Evolutionary conservation across 2,888 invertebrate genomes (phyloP), one percentile per base, ranked within the genome.

Genomic region (Agrenia bidenticulata): DNA sequence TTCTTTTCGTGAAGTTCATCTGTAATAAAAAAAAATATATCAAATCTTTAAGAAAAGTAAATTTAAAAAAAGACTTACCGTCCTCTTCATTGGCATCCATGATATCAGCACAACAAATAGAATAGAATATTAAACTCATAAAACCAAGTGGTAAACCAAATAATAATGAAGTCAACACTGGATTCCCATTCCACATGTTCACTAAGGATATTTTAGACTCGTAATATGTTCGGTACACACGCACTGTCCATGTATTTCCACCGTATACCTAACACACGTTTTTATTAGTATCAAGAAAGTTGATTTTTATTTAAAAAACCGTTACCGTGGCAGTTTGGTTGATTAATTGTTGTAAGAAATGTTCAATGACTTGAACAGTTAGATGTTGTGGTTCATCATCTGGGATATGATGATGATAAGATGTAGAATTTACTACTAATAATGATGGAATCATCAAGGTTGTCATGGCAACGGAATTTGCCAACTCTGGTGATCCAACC

Each of bases 81-180:
- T 90, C 90, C 61, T 90, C 90, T 63, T 92, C 93, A 53, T 90
- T 89, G 1, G 92, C 92, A 79, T 95, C 96, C 73, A 95, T 82
- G 77, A 97, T 93, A 80, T 98, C 97, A 60, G 94, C 90, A 79
- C 97, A 98, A 81, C 94, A 98, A 70, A 96, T 89, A 1, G 95
- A 94, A 80, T 98, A 98, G 79, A 94, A 88, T 77, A 99, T 96
- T 21, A 98, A 86, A 23, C 92, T 89, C 21, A 99, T 85, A 79
- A 99, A 96, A 39, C 94, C 92, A 50, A 94, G 83, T 0, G 98
- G 98, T 66, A 98, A 84, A 1, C 97, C 96, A 80, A 99, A 95
- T 59, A 99, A 85, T 2, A 98, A 88, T 32, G 93, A 85, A 2
- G 96, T 95, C 67, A 99, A 82, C 69, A 97, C 91, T 0, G 97